Evolutionary conservation across 1,140 invertebrate genomes (phyloP).

Genomic region (Dysdera silvatica): DNA sequence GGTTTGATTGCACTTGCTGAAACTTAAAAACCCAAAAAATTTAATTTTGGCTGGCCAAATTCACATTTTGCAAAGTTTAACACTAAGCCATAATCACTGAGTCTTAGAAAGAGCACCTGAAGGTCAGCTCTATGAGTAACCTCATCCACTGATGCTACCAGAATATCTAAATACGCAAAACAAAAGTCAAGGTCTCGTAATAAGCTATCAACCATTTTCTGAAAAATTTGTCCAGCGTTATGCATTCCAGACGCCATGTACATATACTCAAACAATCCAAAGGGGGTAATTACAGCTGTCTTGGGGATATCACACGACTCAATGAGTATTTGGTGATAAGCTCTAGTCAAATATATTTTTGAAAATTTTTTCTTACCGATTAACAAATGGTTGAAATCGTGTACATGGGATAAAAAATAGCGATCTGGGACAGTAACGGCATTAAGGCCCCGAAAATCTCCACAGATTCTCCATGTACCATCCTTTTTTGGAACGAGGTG

Average conservation of each 20-base stretch:
- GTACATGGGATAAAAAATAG: slow-evolving; percentile 22
- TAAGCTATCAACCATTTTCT: not conserved
- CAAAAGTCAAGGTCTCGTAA: not conserved
- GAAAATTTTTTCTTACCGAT: not conserved
- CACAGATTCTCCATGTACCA: slow-evolving; percentile 8
- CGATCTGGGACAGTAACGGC: slow-evolving; percentile 16
- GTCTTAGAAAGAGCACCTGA: not conserved
- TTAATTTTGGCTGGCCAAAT: not conserved
- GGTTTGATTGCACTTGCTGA: not conserved
- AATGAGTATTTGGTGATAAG: not conserved
- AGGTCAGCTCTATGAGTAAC: not conserved
- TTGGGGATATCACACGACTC: slow-evolving; percentile 3
- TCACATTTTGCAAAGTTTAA: not conserved
- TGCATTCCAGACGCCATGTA: not conserved
- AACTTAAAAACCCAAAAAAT: not conserved
- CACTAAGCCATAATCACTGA: not conserved
- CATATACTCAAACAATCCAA: slow-evolving; percentile 9
- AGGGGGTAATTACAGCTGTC: slow-evolving; percentile 18
- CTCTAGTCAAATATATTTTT: not conserved
- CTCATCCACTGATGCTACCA: not conserved
- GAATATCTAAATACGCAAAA: not conserved
- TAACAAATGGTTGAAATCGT: slow-evolving; percentile 14
- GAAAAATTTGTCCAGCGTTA: not conserved
- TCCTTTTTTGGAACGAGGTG: slow-evolving; percentile 34
- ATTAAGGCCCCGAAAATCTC: slow-evolving; percentile 24